phyloP scores from a whole-genome alignment of 2,797 vertebrate species.

The Argyrosomus regius region DNA sequence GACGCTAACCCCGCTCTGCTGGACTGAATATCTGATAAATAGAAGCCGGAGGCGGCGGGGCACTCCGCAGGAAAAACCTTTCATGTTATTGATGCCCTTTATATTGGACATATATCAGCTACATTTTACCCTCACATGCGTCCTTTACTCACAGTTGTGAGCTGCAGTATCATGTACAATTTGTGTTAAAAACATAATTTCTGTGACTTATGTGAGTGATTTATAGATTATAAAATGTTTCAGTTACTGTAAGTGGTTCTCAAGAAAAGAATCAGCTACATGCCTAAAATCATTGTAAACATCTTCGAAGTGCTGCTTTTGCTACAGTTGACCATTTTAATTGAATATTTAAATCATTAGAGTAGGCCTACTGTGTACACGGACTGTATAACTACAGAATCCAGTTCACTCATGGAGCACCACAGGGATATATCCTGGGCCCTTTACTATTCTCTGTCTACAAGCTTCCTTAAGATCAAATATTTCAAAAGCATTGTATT shows the following conservation, averaged over 20 bases:
- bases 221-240: constrained; percentile 4
- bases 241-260: neutral
- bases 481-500: neutral
- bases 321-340: neutral
- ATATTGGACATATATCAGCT: constrained; percentile 19
- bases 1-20: constrained; percentile 50
- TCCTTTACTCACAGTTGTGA: neutral
- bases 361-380: neutral
- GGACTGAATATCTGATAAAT: constrained; percentile 52
- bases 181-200: constrained; percentile 3
- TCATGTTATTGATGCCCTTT: constrained; percentile 43
- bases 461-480: neutral
- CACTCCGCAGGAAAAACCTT: constrained; percentile 38
- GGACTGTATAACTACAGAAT: neutral
- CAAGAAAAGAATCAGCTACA: neutral
- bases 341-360: neutral
- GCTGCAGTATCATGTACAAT: neutral
- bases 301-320: neutral
- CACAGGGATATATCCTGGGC: neutral
- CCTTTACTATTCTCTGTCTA: neutral
- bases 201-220: neutral
- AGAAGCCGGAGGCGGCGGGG: constrained; percentile 23
- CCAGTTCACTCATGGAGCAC: neutral
- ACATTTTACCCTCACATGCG: constrained; percentile 11
- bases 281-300: neutral